A percentile compares a stretch with the other conserved stretches of the same genome.
These are phyloP conservation scores for Dasysyrphus tricinctus DNA, from an alignment of 2,888 invertebrate genomes.

Conservation along the genomic window DNA sequence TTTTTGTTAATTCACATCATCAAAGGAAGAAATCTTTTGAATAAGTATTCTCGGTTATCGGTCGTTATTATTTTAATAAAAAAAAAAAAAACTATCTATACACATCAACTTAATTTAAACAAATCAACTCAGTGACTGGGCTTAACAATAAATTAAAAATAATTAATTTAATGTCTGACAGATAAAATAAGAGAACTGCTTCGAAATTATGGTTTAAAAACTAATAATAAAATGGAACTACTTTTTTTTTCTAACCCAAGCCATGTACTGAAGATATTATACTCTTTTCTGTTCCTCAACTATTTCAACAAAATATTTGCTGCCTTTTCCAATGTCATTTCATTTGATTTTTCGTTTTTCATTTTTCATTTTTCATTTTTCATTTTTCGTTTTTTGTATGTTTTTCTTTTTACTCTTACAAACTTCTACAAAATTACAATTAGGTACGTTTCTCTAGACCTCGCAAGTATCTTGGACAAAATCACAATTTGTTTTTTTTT, in stretches of 20 bases:
- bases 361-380: background rate
- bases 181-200: background rate
- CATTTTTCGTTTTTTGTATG: slow-evolving; percentile 35
- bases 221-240: slow-evolving; percentile 42
- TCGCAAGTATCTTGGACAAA: slow-evolving; percentile 74
- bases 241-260: slow-evolving; percentile 6
- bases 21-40: too few relatives aligned
- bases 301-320: slow-evolving; percentile 63
- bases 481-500: slow-evolving; percentile 71
- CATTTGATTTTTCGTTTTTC: slow-evolving; percentile 37
- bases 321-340: slow-evolving; percentile 60
- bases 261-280: slow-evolving; percentile 30
- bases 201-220: background rate
- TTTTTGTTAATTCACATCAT: too few relatives aligned
- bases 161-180: background rate
- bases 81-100: too few relatives aligned
- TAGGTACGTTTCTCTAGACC: slow-evolving; percentile 75
- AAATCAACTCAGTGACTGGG: too few relatives aligned
- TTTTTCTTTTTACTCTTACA: slow-evolving; percentile 53
- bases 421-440: slow-evolving; percentile 75
- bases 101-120: too few relatives aligned
- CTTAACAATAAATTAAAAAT: too few relatives aligned
- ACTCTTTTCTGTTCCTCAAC: slow-evolving; percentile 69
- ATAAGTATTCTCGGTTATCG: too few relatives aligned
- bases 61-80: too few relatives aligned